Percentiles rank a stretch among this genome's conserved stretches.
Evolutionary conservation across 2,888 invertebrate genomes (phyloP).

Genomic region (Apamea anceps): DNA sequence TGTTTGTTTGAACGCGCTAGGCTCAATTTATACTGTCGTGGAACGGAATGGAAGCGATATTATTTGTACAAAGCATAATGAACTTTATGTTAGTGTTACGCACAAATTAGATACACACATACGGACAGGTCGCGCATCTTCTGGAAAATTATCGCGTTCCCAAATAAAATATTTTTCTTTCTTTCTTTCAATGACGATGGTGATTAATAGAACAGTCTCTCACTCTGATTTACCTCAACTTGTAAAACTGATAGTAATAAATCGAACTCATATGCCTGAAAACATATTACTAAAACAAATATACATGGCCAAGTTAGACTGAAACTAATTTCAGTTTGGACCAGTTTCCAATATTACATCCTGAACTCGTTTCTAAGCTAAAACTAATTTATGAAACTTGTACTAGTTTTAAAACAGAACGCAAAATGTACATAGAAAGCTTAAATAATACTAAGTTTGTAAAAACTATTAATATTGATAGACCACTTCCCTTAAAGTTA

Average conservation of each 20-base stretch:
- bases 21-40: too few species aligned
- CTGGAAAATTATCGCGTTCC: too few species aligned
- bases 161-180: too few species aligned
- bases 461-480: not conserved
- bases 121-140: too few species aligned
- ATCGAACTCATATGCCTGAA: not conserved
- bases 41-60: too few species aligned
- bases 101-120: too few species aligned
- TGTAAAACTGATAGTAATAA: not conserved
- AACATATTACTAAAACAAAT: not conserved
- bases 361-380: not conserved
- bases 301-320: constrained; percentile 1
- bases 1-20: too few species aligned
- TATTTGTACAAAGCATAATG: too few species aligned
- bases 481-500: not conserved
- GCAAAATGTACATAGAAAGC: not conserved
- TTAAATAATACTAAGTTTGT: not conserved
- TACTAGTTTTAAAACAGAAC: not conserved
- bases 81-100: too few species aligned
- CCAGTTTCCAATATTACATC: constrained; percentile 17
- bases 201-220: not conserved
- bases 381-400: constrained; percentile 1
- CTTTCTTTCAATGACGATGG: not conserved
- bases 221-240: not conserved
- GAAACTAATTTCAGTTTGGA: constrained; percentile 28